Evolutionary conservation across 2,888 invertebrate species (phyloP), one percentile per base, ranked within the genome.

Genomic region (Andrena fulva): DNA sequence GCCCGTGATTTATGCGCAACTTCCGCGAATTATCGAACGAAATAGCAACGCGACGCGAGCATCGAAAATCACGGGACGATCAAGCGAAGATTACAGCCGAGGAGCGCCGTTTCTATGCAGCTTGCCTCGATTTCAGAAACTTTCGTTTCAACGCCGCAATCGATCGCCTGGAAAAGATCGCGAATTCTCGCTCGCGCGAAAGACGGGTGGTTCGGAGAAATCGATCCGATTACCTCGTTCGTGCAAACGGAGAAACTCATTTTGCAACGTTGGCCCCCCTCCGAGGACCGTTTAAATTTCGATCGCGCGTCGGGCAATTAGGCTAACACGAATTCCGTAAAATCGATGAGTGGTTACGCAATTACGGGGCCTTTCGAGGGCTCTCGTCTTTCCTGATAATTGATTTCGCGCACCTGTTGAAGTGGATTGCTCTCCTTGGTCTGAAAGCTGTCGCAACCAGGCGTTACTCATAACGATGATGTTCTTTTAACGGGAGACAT

Each of bases 181-280:
- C 24, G 10, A 27, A 27, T 56, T 12, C 20, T 27, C 54, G 24
- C 24, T 24, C 54, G 8, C 24, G 54, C 24, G 24, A 56, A 56
- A 56, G 16, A 42, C 12, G 69, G 27, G 12, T n/a, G 20, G 24
- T 80, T 75, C 80, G 67, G 8, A 24, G 82, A 82, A 80, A 75
- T 80, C 62, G 62, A 64, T 82, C 63, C 80, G 75, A 80, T 82
- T 68, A 62, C 48, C 56, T 66, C 50, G 66, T 71, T 77, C 82
- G 75, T 75, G 82, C 80, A 82, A 80, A 80, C 71, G 82, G 82
- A 71, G 82, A 82, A 75, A 80, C 75, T 75, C 56, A 48, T 70
- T 70, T 67, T 60, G 74, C 56, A 67, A 56, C 56, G 56, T 63
- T 66, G 6, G 66, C 52, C 42, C 24, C 24, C 3, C 54, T 42